Base-by-base conservation (phyloP, 2,113 vertebrate species). In the Chaenogobius annularis region DNA sequence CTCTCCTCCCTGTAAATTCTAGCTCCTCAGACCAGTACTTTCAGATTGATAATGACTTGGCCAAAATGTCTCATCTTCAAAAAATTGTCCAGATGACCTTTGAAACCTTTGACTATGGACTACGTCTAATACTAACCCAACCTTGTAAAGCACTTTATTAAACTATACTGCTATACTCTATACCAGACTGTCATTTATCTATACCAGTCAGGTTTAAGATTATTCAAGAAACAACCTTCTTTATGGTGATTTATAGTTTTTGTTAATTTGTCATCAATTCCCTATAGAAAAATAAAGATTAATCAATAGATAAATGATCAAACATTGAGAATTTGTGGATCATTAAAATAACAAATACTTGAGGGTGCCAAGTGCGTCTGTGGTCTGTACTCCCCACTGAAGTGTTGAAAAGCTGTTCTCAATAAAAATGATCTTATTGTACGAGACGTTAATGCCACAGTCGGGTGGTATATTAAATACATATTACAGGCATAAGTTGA, bases 401-500 rank as follows among this genome's bases (percentile, higher is more conserved):
- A 2, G 56, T 17, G 23, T 6, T 26, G 1, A 15, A 31, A 15
- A 26, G 1, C 5, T 26, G 56, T 7, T 59, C 56, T 14, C 23
- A 26, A 15, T 59, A 31, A 59, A 55, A 58, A 14, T 14, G 56
- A 23, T 7, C 3, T 26, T 15, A 40, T 43, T 63, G 17, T n/a
- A 10, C 15, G 6, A n/a, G 61, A 20, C 61, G 35, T 5, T 63
- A 63, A 40, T n/a, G 19, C 35, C 61, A 20, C 61, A 63, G 17
- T n/a, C 40, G 31, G 9, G 19, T 40, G 35, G 19, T 37, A 11
- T 63, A 40, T 40, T 63, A 37, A 63, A 40, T n/a, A 40, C 31
- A n/a, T 40, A 40, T 63, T 63, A 63, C 3, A 17, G 19, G 61
- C 61, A 20, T 61, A 61, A 40, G 61, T 63, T 63, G 61, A 63